A percentile compares a stretch with the other conserved stretches of the same genome.
These are phyloP conservation scores for Epinephelus coioides DNA, from an alignment of 2,797 vertebrate species.

Conservation along the genomic window DNA sequence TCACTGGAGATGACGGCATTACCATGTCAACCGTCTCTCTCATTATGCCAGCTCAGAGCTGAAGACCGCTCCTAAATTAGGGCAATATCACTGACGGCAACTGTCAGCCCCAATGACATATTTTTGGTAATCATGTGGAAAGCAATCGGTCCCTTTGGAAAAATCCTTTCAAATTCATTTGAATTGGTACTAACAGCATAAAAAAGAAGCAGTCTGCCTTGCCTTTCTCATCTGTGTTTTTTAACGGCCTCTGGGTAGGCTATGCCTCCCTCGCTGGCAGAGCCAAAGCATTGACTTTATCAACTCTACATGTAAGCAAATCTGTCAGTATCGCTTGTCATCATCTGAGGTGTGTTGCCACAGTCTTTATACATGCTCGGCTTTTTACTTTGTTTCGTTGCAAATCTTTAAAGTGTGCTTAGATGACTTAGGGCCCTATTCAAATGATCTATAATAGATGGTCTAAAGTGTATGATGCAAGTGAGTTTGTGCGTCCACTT, in stretches of 20 bases:
- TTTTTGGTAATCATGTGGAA: slow-evolving; percentile 30
- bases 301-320: not conserved
- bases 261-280: not conserved
- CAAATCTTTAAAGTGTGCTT: not conserved
- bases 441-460: too few relatives aligned
- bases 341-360: not conserved
- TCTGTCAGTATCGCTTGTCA: not conserved
- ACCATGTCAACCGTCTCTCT: slow-evolving; percentile 25
- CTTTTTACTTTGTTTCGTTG: not conserved
- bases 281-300: slow-evolving; percentile 16
- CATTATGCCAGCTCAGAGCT: slow-evolving; percentile 40
- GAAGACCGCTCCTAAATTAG: slow-evolving; percentile 32
- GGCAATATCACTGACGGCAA: slow-evolving; percentile 12
- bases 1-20: slow-evolving; percentile 34
- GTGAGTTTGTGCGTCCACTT: too few relatives aligned
- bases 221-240: not conserved
- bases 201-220: not conserved
- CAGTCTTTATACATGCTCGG: not conserved
- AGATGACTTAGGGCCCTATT: not conserved
- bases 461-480: too few relatives aligned
- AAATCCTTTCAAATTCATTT: slow-evolving; percentile 7
- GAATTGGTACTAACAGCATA: slow-evolving; percentile 8
- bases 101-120: slow-evolving; percentile 38
- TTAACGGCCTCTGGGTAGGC: not conserved
- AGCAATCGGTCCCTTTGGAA: not conserved